A percentile compares a stretch with the other conserved stretches of the same genome.
Evolutionary conservation across 2,888 invertebrate genomes (phyloP).

Genomic region (Mythimna pallens): DNA sequence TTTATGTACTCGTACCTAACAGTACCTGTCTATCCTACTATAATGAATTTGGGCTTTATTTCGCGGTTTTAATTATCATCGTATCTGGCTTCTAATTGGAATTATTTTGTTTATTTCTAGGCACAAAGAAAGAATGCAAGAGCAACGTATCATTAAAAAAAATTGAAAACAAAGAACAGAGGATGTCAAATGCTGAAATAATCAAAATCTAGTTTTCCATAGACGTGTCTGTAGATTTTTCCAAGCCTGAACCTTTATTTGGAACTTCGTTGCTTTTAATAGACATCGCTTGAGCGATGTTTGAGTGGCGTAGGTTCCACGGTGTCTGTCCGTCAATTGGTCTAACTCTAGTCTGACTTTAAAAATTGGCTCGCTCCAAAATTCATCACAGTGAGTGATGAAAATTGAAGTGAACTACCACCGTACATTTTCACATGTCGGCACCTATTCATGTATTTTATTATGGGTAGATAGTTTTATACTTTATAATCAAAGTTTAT

Average conservation of each 20-base stretch:
- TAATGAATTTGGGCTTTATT: constrained; percentile 64
- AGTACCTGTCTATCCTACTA: constrained; percentile 57
- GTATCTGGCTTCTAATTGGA: constrained; percentile 49
- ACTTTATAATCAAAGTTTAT: no score
- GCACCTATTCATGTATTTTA: not conserved
- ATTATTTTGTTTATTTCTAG: constrained; percentile 18
- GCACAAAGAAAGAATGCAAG: constrained; percentile 17
- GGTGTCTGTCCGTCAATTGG: constrained; percentile 23
- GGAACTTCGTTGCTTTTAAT: constrained; percentile 21
- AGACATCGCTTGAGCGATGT: constrained; percentile 11
- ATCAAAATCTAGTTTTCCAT: constrained; percentile 9
- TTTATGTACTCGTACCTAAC: constrained; percentile 68
- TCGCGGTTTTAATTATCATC: constrained; percentile 52
- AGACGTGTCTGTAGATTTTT: constrained; percentile 2
- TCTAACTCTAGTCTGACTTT: constrained; percentile 10
- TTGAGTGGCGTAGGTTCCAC: constrained; percentile 36
- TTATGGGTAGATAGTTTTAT: not conserved
- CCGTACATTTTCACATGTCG: constrained; percentile 13
- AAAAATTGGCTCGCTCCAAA: constrained; percentile 42
- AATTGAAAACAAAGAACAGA: not conserved
- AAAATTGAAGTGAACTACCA: constrained; percentile 31
- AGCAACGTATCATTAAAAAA: constrained; percentile 24
- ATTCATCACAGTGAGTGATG: constrained; percentile 40
- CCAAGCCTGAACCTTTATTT: constrained; percentile 19
- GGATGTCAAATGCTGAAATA: not conserved